Percentiles rank a stretch among this genome's conserved stretches.
Evolutionary conservation across 2,113 vertebrate genomes (phyloP).

Genomic region (Caretta caretta): DNA sequence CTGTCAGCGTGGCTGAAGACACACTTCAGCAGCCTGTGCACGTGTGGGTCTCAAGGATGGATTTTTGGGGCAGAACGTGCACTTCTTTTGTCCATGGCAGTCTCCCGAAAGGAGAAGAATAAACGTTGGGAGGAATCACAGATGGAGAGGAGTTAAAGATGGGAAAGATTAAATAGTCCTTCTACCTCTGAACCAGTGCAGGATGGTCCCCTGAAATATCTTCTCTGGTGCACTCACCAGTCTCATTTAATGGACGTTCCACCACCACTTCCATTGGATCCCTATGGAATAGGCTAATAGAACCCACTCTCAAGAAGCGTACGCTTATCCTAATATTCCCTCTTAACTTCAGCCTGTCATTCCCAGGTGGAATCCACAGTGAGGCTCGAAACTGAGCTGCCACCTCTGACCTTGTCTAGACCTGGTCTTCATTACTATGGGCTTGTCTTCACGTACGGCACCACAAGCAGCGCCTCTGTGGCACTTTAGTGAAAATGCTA

Average conservation of each 20-base stretch:
- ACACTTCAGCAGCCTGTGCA: constrained; percentile 6
- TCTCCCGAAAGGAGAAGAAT: background rate
- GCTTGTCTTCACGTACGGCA: background rate
- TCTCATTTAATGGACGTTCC: background rate
- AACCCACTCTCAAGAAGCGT: background rate
- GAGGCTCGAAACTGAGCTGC: background rate
- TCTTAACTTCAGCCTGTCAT: background rate
- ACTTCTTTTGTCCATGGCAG: background rate
- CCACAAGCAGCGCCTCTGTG: too few species aligned
- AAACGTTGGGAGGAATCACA: background rate
- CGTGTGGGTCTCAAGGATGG: background rate
- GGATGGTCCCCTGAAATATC: background rate
- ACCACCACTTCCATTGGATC: background rate
- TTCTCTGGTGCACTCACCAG: background rate
- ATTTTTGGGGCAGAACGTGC: background rate
- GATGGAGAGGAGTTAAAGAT: background rate
- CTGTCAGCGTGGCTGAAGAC: constrained; percentile 26
- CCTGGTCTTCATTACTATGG: background rate
- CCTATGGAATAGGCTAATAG: background rate
- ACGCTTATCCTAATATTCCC: background rate
- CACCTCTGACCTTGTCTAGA: background rate
- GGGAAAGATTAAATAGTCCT: constrained; percentile 27
- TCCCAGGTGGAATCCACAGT: background rate
- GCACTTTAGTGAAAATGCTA: background rate
- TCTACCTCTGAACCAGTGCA: accelerated